A percentile compares a stretch with the other conserved stretches of the same genome.
Conservation (phyloP, 2,113 vertebrate genomes). For the Excalfactoria chinensis region DNA sequence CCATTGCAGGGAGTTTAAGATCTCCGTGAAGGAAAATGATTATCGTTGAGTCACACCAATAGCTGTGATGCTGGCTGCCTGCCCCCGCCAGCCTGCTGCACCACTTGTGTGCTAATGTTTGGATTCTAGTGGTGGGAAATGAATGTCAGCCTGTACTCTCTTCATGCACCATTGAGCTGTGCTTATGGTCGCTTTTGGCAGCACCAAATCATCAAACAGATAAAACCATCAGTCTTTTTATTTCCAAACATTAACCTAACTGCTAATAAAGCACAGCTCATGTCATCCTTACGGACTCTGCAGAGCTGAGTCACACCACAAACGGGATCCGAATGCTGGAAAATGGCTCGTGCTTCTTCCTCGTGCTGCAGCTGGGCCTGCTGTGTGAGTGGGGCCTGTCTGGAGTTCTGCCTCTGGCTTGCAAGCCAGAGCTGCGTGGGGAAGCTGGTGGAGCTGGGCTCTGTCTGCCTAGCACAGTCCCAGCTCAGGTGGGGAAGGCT, state of each 20-base stretch:
- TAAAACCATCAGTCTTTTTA: slow-evolving; percentile 72
- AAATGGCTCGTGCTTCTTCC: slow-evolving; percentile 68
- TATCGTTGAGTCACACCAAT: slow-evolving; percentile 30
- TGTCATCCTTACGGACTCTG: slow-evolving; percentile 58
- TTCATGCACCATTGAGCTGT: slow-evolving; percentile 52
- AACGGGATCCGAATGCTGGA: slow-evolving; percentile 63
- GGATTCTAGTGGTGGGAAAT: slow-evolving; percentile 44
- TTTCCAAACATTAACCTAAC: slow-evolving; percentile 77
- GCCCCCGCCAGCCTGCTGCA: slow-evolving; percentile 52
- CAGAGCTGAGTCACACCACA: slow-evolving; percentile 73
- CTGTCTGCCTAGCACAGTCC: not conserved
- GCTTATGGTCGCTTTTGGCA: slow-evolving; percentile 66
- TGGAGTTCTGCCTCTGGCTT: not conserved
- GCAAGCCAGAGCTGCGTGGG: fast-evolving
- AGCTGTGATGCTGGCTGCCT: slow-evolving; percentile 39
- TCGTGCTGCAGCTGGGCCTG: not conserved
- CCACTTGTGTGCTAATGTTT: slow-evolving; percentile 46
- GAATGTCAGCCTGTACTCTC: slow-evolving; percentile 36
- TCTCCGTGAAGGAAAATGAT: slow-evolving; percentile 12
- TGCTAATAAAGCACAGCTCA: slow-evolving; percentile 63
- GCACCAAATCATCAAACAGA: slow-evolving; percentile 64
- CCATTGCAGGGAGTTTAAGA: not conserved
- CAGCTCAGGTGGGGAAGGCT: not conserved
- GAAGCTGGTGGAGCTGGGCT: not conserved
- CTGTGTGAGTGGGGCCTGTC: not conserved